A percentile compares a stretch with the other conserved stretches of the same genome.
phyloP scores from a whole-genome alignment of 2,797 vertebrate genomes.

The Sebastes oblongus region DNA sequence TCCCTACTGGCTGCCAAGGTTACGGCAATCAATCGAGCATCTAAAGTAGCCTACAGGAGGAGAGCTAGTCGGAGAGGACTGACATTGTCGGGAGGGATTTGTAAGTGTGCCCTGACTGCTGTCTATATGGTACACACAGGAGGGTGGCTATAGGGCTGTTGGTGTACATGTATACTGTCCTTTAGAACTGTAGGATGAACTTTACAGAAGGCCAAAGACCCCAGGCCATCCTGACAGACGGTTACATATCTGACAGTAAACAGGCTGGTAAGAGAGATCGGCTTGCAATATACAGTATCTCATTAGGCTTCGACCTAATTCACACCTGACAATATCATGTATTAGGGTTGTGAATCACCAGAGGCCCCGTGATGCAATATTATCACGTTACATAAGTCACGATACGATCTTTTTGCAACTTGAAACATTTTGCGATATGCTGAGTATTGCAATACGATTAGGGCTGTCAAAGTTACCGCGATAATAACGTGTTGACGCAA shows the following conservation, averaged over 20 bases:
- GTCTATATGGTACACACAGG: slow-evolving; percentile 4
- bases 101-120: background rate
- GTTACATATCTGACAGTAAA: background rate
- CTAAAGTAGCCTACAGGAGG: slow-evolving; percentile 35
- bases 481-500: too few relatives aligned
- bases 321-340: background rate
- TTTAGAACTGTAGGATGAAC: background rate
- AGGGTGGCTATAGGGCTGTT: background rate
- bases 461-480: too few relatives aligned
- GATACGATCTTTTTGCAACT: too few relatives aligned
- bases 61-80: slow-evolving; percentile 17
- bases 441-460: too few relatives aligned
- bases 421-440: too few relatives aligned
- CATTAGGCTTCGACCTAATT: background rate
- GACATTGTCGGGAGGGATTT: slow-evolving; percentile 25
- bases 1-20: slow-evolving; percentile 56
- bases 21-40: slow-evolving; percentile 50
- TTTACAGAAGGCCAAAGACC: background rate
- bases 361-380: too few relatives aligned
- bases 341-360: background rate
- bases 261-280: background rate
- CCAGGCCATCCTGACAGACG: background rate
- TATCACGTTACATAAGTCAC: too few relatives aligned
- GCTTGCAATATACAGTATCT: background rate
- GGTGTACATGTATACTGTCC: background rate